Evolutionary conservation across 2,888 invertebrate genomes (phyloP), one percentile per base, ranked within the genome.

Genomic region (Oligia latruncula): DNA sequence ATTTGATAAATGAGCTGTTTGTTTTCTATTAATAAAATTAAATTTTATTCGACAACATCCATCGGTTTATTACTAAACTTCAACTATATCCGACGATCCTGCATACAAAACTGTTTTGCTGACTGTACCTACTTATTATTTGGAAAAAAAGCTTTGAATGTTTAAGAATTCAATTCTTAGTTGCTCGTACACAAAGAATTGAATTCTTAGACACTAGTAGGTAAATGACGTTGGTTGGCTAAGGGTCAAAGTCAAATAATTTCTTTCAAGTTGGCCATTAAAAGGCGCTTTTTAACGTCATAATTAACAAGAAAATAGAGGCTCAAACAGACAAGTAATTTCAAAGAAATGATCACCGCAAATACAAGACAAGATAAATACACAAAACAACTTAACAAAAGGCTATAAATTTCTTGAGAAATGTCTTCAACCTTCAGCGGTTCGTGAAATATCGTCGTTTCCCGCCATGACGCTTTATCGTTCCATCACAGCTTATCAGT

Each of bases 401-500:
- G 60, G 13, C 52, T 49, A n/a, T 49, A 74, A 71, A 79, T 3
- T 40, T 74, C 75, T 74, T 76, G 55, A 81, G 82, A 81, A 66
- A 76, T 68, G 9, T 76, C 58, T 62, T 58, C 60, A 35, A 71
- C 67, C 67, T 77, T 75, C 58, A 55, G 71, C 35, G 49, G 62
- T 75, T 67, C 35, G 20, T 13, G 29, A 81, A 79, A 88, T 52
- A 15, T 70, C 62, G 68, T 17, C 66, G 55, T 60, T 80, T 74
- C 55, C 66, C 74, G 81, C 76, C 77, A 74, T 70, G 20, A n/a
- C 67, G 55, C 52, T 67, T 78, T 80, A 87, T 84, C 78, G n/a
- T 58, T 80, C 66, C 74, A 77, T 82, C 86, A 78, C 66, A 65
- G 29, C 72, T 81, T 86, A 89, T 89, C 89, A 81, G 58, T 49